Conservation (phyloP, 2,797 vertebrate species). For the Gallirallus australis region DNA sequence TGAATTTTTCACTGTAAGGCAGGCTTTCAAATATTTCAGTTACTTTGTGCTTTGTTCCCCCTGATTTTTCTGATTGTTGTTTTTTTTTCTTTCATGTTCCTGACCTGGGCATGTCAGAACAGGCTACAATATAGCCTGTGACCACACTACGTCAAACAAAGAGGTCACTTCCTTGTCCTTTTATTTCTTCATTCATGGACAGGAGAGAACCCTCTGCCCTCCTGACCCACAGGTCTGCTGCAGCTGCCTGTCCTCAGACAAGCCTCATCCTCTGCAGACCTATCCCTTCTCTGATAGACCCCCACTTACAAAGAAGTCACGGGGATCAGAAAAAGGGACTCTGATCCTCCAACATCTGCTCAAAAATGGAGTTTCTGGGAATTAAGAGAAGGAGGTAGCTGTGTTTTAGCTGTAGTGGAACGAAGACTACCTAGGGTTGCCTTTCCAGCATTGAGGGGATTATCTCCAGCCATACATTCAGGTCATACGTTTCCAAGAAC, state of each 20-base stretch:
- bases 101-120: background rate
- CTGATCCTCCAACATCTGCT: background rate
- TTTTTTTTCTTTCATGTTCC: background rate
- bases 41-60: background rate
- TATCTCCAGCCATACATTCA: background rate
- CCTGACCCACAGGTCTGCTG: background rate
- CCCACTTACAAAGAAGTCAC: background rate
- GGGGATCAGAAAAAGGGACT: background rate
- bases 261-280: background rate
- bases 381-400: background rate
- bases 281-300: background rate
- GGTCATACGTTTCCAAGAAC: background rate
- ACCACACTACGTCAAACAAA: background rate
- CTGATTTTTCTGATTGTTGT: background rate
- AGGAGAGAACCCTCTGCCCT: background rate
- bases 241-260: background rate
- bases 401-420: background rate
- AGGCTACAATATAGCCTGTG: background rate
- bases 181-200: background rate
- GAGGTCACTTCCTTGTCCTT: background rate
- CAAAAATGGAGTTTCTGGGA: background rate
- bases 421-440: background rate
- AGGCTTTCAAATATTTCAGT: background rate
- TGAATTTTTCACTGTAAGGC: background rate
- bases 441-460: background rate